phyloP scores from a whole-genome alignment of 2,888 invertebrate species.

The Phania funesta region DNA sequence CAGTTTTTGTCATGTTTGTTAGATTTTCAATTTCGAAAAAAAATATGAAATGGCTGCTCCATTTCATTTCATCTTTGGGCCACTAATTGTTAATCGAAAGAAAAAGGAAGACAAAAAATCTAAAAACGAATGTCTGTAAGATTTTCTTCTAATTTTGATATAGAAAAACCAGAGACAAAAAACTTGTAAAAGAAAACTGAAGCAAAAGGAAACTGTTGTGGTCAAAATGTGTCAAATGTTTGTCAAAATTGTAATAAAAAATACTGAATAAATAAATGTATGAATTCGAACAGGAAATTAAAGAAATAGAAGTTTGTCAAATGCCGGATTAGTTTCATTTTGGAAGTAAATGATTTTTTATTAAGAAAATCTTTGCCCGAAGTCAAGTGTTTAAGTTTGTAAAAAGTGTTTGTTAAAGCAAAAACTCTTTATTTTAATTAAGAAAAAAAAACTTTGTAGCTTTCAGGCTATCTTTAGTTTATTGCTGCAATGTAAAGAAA shows the following conservation, averaged over 20 bases:
- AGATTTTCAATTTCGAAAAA: conserved; percentile 21
- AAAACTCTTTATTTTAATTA: neutral
- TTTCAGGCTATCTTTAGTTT: too few species aligned
- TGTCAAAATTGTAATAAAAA: conserved; percentile 37
- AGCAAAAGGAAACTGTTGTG: conserved; percentile 49
- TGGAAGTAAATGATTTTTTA: conserved; percentile 3
- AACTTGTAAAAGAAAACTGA: conserved; percentile 28
- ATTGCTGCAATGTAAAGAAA: too few species aligned
- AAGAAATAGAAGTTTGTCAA: conserved; percentile 43
- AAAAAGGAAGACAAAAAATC: conserved; percentile 5
- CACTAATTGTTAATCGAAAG: conserved; percentile 34
- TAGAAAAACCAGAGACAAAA: neutral
- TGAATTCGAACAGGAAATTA: conserved; percentile 50
- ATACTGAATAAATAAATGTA: neutral
- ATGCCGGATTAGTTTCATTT: neutral
- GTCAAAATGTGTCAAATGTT: conserved; percentile 57
- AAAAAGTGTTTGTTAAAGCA: too few species aligned
- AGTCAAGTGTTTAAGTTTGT: neutral
- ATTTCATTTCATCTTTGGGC: conserved; percentile 26
- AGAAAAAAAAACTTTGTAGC: too few species aligned
- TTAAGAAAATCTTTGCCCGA: neutral
- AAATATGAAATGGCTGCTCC: neutral
- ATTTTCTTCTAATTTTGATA: conserved; percentile 15
- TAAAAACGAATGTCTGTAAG: conserved; percentile 19
- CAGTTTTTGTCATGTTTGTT: conserved; percentile 37